Conservation (phyloP, 2,888 invertebrate species). For the Ennomos quercinarius region DNA sequence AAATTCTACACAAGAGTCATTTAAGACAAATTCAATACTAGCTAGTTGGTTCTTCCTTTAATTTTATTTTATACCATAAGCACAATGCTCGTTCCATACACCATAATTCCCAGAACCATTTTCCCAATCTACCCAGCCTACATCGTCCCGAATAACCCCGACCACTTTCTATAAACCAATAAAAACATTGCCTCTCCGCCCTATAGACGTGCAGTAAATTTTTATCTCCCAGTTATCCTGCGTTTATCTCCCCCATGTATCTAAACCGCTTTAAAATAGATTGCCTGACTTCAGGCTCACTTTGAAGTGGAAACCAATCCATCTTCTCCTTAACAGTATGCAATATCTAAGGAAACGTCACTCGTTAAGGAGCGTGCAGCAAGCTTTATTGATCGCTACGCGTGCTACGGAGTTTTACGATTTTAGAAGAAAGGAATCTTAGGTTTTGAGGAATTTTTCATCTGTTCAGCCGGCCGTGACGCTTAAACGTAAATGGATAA, state of each 20-base stretch:
- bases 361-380: conserved; percentile 24
- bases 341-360: conserved; percentile 36
- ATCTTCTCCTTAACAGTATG: conserved; percentile 37
- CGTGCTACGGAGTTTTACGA: neutral
- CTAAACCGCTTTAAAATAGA: conserved; percentile 34
- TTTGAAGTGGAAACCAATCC: conserved; percentile 23
- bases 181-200: conserved; percentile 13
- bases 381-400: conserved; percentile 20
- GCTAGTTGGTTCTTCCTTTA: too few relatives aligned
- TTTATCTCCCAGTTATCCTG: conserved; percentile 27
- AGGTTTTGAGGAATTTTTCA: too few relatives aligned
- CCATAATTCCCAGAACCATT: neutral
- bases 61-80: too few relatives aligned
- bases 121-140: neutral
- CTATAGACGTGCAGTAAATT: conserved; percentile 30
- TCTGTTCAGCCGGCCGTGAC: too few relatives aligned
- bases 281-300: conserved; percentile 21
- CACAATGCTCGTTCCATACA: too few relatives aligned
- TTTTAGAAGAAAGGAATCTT: too few relatives aligned
- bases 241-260: conserved; percentile 29
- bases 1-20: too few relatives aligned
- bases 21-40: too few relatives aligned
- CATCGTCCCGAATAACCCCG: conserved; percentile 3
- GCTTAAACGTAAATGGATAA: too few relatives aligned
- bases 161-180: conserved; percentile 18